A percentile compares a stretch with the other conserved stretches of the same genome.
Evolutionary conservation across 2,888 invertebrate genomes (phyloP).

Genomic region (Sarcophaga carnaria): DNA sequence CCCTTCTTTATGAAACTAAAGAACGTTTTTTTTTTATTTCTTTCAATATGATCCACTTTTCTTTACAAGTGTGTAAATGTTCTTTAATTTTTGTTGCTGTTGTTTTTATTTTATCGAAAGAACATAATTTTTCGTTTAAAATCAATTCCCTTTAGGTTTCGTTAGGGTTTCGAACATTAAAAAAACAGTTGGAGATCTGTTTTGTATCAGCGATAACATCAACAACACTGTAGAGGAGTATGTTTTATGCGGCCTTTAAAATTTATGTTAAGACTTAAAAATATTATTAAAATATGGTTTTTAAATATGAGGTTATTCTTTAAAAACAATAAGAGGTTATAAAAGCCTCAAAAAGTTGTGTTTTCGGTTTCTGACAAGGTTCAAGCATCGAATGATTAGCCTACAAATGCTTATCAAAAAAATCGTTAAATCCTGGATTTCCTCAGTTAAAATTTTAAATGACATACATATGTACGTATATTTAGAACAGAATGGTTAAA

Average conservation of each 20-base stretch:
- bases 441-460: too few relatives aligned
- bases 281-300: neutral
- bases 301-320: neutral
- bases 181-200: constrained; percentile 38
- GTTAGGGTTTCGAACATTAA: constrained; percentile 23
- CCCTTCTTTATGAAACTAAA: neutral
- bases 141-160: constrained; percentile 50
- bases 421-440: too few relatives aligned
- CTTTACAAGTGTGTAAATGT: constrained; percentile 21
- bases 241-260: neutral
- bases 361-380: too few relatives aligned
- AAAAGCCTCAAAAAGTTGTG: neutral
- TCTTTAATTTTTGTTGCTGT: constrained; percentile 19
- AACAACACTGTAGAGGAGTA: constrained; percentile 15
- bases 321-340: neutral
- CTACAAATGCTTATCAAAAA: too few relatives aligned
- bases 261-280: neutral
- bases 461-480: too few relatives aligned
- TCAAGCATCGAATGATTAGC: too few relatives aligned
- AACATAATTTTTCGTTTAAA: constrained; percentile 34
- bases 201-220: constrained; percentile 19
- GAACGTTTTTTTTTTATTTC: neutral
- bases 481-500: too few relatives aligned
- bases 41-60: constrained; percentile 48
- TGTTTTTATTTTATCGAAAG: constrained; percentile 24